Evolutionary conservation across 2,113 vertebrate species (phyloP), one percentile per base, ranked within the genome.

Genomic region (Chaenocephalus aceratus): DNA sequence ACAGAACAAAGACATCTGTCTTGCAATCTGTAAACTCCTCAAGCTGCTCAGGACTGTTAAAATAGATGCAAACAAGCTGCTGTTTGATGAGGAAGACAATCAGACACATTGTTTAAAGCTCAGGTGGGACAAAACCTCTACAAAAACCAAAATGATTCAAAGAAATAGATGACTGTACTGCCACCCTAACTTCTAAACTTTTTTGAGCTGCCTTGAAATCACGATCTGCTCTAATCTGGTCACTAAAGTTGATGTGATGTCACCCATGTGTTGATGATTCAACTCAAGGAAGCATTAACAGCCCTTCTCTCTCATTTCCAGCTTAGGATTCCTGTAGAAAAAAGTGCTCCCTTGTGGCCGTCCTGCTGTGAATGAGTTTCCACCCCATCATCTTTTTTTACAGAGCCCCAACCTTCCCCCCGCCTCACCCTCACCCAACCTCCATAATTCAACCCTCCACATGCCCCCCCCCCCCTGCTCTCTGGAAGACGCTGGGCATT

Each of bases 271-370:
- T 62, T 89, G 69, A 68, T 88, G 72, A 83, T 89, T 87, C 78
- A 92, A 85, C 77, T 88, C 81, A 86, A 94, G 86, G 91, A 94
- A 93, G 93, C 93, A 96, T 95, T 97, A 97, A 99, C 94, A 93
- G 93, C 92, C 93, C 89, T 96, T 97, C 94, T 97, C 94, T 97
- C 95, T 97, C 90, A 90, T 98, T 97, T 98, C 95, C 97, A 98
- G 96, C 97, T 96, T 95, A 94, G 96, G 97, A 95, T 97, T 97
- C 96, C 96, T 97, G 96, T 98, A 98, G 96, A 96, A 94, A 94
- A 86, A 93, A 91, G 88, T 94, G 94, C 94, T 94, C 91, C 94
- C 94, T 95, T 91, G 89, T 90, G 91, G 84, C 82, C 96, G 92
- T 91, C 95, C 93, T 92, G 90, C 93, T 95, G 95, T 95, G 95